phyloP scores from a whole-genome alignment of 2,797 vertebrate species.

The Apodemus agrarius region DNA sequence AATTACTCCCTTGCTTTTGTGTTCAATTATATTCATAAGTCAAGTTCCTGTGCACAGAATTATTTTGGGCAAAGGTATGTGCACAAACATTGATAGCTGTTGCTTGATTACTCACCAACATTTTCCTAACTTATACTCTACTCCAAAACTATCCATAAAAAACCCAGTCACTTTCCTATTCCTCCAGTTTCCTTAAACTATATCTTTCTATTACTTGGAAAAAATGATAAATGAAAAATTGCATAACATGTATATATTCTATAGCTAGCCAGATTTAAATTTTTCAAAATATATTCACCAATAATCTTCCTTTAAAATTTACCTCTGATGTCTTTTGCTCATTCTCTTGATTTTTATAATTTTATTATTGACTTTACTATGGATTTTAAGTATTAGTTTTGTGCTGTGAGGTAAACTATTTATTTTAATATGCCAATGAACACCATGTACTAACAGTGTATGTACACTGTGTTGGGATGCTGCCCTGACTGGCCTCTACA shows the following conservation, averaged over 20 bases:
- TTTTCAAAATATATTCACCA: neutral
- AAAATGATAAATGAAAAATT: constrained; percentile 29
- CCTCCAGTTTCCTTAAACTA: neutral
- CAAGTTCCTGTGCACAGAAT: neutral
- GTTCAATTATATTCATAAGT: neutral
- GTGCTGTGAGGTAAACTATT: neutral
- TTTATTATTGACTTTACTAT: neutral
- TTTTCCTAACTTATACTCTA: neutral
- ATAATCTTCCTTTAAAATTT: constrained; percentile 19
- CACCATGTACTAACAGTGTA: neutral
- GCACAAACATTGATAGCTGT: neutral
- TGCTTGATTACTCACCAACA: constrained; percentile 1
- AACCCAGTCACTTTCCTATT: neutral
- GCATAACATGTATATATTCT: neutral
- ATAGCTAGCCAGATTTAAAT: neutral
- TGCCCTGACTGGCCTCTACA: neutral
- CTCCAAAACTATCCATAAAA: neutral
- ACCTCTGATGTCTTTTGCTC: neutral
- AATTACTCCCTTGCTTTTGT: neutral
- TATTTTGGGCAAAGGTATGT: neutral
- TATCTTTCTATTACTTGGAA: neutral
- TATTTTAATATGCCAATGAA: constrained; percentile 47
- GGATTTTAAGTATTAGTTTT: neutral
- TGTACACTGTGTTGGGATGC: neutral
- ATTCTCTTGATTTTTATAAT: constrained; percentile 33